These are phyloP conservation scores for Rissa tridactyla DNA, from an alignment of 2,113 vertebrate genomes.

Conservation along the genomic window DNA sequence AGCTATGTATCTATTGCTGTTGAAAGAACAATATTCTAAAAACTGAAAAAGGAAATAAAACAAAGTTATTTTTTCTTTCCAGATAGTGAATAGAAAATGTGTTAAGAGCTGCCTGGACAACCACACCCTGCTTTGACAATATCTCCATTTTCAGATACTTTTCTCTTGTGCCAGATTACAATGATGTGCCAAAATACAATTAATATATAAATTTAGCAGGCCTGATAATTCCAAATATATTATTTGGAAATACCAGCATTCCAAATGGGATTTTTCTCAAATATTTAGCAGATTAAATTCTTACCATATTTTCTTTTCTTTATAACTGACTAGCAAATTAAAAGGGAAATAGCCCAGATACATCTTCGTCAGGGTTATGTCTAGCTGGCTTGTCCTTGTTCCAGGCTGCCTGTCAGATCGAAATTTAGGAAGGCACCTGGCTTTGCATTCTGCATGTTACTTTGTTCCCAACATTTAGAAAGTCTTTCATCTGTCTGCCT, in stretches of 20 bases:
- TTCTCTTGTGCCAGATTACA: not conserved
- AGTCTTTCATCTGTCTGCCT: not conserved
- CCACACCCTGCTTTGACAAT: not conserved
- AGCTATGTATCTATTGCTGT: not conserved
- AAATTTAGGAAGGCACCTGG: not conserved
- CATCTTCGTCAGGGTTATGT: accelerated
- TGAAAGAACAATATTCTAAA: not conserved
- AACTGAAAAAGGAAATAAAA: not conserved
- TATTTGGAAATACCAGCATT: not conserved
- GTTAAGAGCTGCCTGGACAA: not conserved
- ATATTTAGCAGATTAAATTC: not conserved
- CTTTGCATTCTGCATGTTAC: not conserved
- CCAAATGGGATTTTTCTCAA: not conserved
- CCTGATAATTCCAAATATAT: not conserved
- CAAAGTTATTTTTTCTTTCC: not conserved
- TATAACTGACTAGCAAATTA: not conserved
- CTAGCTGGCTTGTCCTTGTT: not conserved
- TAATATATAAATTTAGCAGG: not conserved
- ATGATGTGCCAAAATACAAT: not conserved
- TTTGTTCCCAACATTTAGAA: not conserved
- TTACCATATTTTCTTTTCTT: not conserved
- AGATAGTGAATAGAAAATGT: not conserved
- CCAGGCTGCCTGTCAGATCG: not conserved
- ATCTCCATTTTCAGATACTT: not conserved
- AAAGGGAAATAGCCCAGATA: not conserved